Evolutionary conservation across 1,140 invertebrate species (phyloP).

Genomic region (Periplaneta americana): DNA sequence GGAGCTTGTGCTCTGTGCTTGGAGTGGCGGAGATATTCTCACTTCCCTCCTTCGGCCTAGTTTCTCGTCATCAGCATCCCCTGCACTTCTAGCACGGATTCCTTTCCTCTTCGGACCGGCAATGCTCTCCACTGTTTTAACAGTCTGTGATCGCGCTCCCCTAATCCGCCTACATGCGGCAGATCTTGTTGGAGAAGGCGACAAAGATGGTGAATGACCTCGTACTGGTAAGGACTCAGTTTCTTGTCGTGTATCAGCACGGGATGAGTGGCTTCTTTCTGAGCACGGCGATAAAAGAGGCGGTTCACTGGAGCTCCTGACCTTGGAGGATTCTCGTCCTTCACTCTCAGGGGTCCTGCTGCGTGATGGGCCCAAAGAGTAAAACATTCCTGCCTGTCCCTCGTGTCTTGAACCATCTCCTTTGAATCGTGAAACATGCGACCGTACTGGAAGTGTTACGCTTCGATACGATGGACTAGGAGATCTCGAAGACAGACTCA

Average conservation of each 20-base stretch:
- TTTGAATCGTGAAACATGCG: neutral
- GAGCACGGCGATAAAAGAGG: neutral
- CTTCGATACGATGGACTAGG: constrained; percentile 33
- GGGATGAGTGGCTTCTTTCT: neutral
- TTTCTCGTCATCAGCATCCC: constrained; percentile 37
- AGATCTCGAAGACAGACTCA: constrained; percentile 36
- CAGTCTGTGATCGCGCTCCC: constrained; percentile 33
- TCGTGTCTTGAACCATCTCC: neutral
- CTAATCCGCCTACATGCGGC: constrained; percentile 37
- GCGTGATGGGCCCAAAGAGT: neutral
- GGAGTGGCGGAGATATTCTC: neutral
- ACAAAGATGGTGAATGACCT: neutral
- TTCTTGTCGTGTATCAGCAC: neutral
- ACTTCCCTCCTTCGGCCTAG: neutral
- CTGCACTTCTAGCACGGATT: constrained; percentile 53
- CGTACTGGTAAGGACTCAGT: neutral
- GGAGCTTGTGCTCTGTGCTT: constrained; percentile 38
- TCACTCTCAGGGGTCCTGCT: neutral
- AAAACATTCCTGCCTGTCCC: neutral
- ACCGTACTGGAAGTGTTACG: neutral
- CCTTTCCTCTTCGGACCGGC: constrained; percentile 33
- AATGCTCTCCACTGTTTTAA: constrained; percentile 33
- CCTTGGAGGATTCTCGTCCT: neutral
- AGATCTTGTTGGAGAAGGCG: constrained; percentile 11
- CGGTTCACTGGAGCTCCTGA: neutral